Base-by-base conservation (phyloP, 2,888 invertebrate species). In the Halictus quadricinctus region DNA sequence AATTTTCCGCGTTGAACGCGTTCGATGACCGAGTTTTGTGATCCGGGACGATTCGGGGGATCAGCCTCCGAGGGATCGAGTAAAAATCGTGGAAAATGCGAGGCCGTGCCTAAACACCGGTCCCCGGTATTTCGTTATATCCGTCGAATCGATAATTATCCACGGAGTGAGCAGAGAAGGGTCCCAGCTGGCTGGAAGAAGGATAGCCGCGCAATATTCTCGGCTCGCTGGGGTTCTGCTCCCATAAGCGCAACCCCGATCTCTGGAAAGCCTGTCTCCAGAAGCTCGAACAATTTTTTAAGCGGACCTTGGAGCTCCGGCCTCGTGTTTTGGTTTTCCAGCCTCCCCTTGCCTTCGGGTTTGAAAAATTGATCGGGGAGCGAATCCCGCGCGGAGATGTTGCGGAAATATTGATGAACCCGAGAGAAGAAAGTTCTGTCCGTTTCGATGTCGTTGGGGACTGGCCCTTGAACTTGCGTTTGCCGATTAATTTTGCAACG, bases 121-220 rank as follows among this genome's bases (percentile, higher is more conserved):
- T 79, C 48, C 64, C 64, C 36, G 72, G 25, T 21, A 64, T 79
- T 70, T 70, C 66, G 46, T 36, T 12, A 46, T 48, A 36, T 25
- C 36, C 43, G 25, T n/a, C n/a, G 64, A 41, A 72, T 82, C 82
- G 60, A 83, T 83, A 83, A 83, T 83, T 76, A 76, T 48, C 72
- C 25, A 64, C 54, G 54, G 78, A 70, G 70, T 74, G 74, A 84
- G 48, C 36, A 70, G 15, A 69, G 25, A 29, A 58, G 58, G 50
- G 48, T 50, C 36, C n/a, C 21, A 48, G 15, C 25, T 13, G 46
- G 15, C 29, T 54, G 54, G 43, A 54, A 36, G 0, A 64, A 79
- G 80, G 64, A 64, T 15, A 64, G 64, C 21, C 8, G 54, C 15
- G 64, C 29, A 25, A 64, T 64, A 29, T 29, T 64, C 64, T 64